Evolutionary conservation across 2,113 vertebrate genomes (phyloP).

Genomic region (Lota lota): DNA sequence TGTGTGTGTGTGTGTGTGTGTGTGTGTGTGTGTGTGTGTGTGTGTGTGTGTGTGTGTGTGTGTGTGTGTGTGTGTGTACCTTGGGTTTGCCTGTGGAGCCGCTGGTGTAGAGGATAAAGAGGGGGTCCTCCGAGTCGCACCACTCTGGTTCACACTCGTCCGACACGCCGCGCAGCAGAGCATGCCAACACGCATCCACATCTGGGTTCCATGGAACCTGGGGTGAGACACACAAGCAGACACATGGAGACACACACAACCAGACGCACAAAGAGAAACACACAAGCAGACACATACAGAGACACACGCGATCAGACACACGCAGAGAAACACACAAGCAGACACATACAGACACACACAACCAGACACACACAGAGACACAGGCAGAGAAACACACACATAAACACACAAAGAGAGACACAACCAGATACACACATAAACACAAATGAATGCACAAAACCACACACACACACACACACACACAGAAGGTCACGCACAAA

Average conservation of each 20-base stretch:
- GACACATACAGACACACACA: constrained; percentile 3
- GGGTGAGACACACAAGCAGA: not conserved
- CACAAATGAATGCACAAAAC: too few species aligned
- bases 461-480: not conserved
- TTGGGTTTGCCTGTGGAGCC: constrained; percentile 97
- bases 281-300: constrained; percentile 15
- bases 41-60: not conserved
- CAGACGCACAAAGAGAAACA: not conserved
- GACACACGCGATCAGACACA: not conserved
- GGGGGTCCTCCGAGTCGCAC: constrained; percentile 90
- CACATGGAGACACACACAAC: constrained; percentile 11
- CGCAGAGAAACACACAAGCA: constrained; percentile 1
- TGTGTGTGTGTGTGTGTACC: constrained; percentile 61
- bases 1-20: not conserved
- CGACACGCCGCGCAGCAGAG: constrained; percentile 76
- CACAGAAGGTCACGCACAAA: not conserved
- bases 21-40: not conserved
- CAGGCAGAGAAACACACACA: not conserved
- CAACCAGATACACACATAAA: not conserved
- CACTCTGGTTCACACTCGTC: constrained; percentile 90
- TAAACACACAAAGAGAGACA: not conserved
- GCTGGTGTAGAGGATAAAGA: constrained; percentile 96
- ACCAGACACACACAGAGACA: not conserved
- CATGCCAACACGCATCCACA: constrained; percentile 87
- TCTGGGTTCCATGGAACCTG: constrained; percentile 88